Conservation (phyloP, 2,113 vertebrate species). For the Suncus etruscus region DNA sequence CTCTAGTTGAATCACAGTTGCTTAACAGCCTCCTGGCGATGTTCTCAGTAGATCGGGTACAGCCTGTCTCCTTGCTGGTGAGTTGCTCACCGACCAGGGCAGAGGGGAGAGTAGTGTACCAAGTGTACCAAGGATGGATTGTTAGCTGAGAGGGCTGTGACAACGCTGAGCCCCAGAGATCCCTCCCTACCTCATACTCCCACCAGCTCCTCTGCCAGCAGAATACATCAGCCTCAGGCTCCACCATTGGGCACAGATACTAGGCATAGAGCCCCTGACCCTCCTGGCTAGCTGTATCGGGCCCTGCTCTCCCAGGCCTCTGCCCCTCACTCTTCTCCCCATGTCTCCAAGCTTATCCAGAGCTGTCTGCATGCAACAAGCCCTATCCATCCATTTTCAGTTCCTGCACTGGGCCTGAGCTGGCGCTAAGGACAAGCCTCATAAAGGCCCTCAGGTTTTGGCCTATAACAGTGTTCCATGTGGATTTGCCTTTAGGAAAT, state of each 20-base stretch:
- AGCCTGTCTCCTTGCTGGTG: not conserved
- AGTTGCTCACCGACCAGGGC: conserved; percentile 13
- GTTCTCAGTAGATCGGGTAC: not conserved
- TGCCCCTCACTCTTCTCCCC: too few species aligned
- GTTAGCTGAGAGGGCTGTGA: not conserved
- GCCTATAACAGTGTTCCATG: not conserved
- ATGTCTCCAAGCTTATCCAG: too few species aligned
- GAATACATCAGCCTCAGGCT: too few species aligned
- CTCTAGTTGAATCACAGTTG: too few species aligned
- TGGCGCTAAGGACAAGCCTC: not conserved
- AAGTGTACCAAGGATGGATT: not conserved
- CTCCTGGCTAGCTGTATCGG: too few species aligned
- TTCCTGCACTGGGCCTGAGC: not conserved
- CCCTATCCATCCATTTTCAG: not conserved
- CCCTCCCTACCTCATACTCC: not conserved
- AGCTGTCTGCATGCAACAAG: too few species aligned
- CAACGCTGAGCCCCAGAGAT: not conserved
- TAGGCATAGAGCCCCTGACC: too few species aligned
- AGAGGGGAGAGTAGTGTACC: not conserved
- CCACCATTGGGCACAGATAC: too few species aligned
- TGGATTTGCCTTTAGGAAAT: conserved; percentile 60
- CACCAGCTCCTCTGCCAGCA: not conserved
- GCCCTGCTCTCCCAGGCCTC: too few species aligned
- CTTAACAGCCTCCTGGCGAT: too few species aligned
- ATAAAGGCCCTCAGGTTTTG: not conserved